Percentiles rank a stretch among this genome's conserved stretches.
Evolutionary conservation across 2,888 invertebrate genomes (phyloP).

Genomic region (Sphaerophoria taeniata): DNA sequence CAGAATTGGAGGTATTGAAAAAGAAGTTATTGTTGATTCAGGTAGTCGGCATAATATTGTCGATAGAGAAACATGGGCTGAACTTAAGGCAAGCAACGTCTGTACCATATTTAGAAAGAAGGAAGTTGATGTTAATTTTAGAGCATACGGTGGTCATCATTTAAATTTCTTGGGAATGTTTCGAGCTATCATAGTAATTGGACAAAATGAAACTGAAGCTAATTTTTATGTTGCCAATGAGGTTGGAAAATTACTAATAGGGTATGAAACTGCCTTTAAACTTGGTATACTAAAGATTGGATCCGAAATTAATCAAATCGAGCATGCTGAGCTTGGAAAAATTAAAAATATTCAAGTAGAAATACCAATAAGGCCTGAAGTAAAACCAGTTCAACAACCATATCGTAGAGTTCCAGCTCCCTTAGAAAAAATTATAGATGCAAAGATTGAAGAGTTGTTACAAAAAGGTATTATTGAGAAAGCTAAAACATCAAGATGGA

Average conservation of each 20-base stretch:
- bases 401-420: no score
- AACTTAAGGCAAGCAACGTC: not conserved
- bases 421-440: no score
- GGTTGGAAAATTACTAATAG: no score
- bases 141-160: not conserved
- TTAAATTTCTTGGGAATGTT: constrained; percentile 5
- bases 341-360: no score
- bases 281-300: not conserved
- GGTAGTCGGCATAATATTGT: not conserved
- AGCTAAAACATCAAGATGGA: not conserved
- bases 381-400: no score
- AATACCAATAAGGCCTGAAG: no score
- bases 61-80: not conserved
- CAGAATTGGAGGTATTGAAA: not conserved
- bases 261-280: not conserved
- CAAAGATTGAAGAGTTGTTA: no score
- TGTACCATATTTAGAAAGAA: constrained; percentile 3
- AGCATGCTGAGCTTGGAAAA: no score
- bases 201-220: not conserved
- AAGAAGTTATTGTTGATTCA: not conserved
- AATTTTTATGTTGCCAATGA: not conserved
- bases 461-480: constrained; percentile 1
- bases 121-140: constrained; percentile 13
- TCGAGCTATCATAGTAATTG: constrained; percentile 6
- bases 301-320: not conserved